phyloP scores from a whole-genome alignment of 2,888 invertebrate species.

The Chorisops tibialis region DNA sequence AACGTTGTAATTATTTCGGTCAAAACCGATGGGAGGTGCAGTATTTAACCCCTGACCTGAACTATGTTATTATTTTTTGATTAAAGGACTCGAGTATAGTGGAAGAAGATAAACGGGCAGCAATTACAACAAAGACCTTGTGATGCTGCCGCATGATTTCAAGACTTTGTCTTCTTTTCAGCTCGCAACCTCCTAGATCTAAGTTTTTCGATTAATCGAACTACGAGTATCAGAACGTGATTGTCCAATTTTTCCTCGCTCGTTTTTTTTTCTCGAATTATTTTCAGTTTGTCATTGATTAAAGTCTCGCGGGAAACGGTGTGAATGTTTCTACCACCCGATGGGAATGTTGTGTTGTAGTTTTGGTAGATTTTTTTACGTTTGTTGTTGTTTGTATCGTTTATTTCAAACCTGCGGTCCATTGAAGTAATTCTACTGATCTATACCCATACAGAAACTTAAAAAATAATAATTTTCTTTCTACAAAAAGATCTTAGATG shows the following conservation, averaged over 20 bases:
- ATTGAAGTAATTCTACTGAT: constrained; percentile 12
- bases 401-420: neutral
- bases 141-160: no score
- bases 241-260: constrained; percentile 6
- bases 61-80: no score
- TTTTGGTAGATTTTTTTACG: no score
- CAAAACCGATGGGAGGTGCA: no score
- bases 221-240: constrained; percentile 4
- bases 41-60: no score
- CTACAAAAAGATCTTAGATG: neutral
- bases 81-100: no score
- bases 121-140: no score
- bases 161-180: no score
- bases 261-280: neutral
- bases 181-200: no score
- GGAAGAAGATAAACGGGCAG: no score
- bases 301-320: constrained; percentile 1
- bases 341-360: constrained; percentile 13
- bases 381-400: no score
- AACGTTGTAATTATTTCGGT: no score
- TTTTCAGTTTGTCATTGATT: constrained; percentile 22
- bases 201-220: constrained; percentile 12
- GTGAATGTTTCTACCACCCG: constrained; percentile 2
- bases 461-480: constrained; percentile 19
- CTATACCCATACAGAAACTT: constrained; percentile 5